Evolutionary conservation across 2,113 vertebrate genomes (phyloP), one percentile per base, ranked within the genome.

Genomic region (Dipodomys stephensi): DNA sequence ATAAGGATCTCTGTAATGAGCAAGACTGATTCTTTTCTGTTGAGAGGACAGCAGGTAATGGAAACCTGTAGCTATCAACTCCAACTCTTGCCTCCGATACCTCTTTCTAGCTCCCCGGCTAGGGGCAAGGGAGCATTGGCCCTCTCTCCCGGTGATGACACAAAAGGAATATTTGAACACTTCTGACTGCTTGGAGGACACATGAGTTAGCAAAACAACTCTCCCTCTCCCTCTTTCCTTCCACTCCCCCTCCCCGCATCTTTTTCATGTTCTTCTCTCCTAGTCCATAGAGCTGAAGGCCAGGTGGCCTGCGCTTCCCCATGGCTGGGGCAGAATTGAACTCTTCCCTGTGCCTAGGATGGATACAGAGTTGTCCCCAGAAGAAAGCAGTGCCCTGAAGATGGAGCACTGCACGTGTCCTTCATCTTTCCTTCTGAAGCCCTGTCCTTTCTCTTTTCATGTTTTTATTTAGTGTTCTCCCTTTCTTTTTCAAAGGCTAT

Each of bases 301-400:
- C 5, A 18, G 15, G 65, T 7, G 30, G 30, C 8, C 19, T 23
- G 4, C 5, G 39, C 9, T 18, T 8, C 6, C 15, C 9, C 23
- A 69, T 15, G 7, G 10, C 0, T 68, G 39, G 35, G 13, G 1
- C 12, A 68, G 2, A 11, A 19, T 28, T 53, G 25, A 10, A 76
- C 30, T 20, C 20, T 19, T 8, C 72, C 30, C 39, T 28, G 13
- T 46, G 30, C 27, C 22, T 0, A 0, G 0, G 19, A 57, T 57
- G 53, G 19, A 32, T 7, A 20, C n/a, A 53, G 20, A 4, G 30
- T 39, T 39, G 39, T 23, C 32, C 62, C 25, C 20, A 53, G 39
- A 35, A 35, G 67, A 10, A 18, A 72, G 30, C 28, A 69, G 25
- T 0, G 39, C 53, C 53, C 71, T 27, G 53, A 49, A 27, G 32